These are phyloP conservation scores for Lacerta agilis DNA, from an alignment of 2,797 vertebrate species.

Conservation along the genomic window DNA sequence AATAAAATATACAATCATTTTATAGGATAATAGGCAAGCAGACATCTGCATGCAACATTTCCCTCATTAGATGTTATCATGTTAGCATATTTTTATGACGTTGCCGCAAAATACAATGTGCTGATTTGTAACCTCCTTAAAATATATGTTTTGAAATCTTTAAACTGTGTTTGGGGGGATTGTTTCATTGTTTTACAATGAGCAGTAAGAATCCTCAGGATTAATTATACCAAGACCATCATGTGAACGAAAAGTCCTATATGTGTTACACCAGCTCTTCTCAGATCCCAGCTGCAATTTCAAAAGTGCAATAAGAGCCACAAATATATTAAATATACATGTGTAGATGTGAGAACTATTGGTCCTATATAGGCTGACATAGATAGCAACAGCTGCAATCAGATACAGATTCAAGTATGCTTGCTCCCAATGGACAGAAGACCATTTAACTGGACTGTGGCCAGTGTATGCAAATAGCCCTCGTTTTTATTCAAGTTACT, in stretches of 20 bases:
- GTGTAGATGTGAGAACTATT: not conserved
- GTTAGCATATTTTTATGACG: conserved; percentile 71
- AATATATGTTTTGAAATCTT: conserved; percentile 63
- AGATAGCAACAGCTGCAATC: not conserved
- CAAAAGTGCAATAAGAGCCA: not conserved
- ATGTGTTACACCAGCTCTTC: not conserved
- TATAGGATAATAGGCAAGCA: conserved; percentile 71
- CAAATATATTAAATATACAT: not conserved
- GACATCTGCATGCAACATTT: conserved; percentile 72
- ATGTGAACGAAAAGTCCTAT: rapidly evolving
- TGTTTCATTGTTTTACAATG: conserved; percentile 34
- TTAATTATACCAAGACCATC: not conserved
- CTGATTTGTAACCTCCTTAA: conserved; percentile 65
- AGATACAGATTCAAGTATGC: not conserved
- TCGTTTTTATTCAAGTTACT: not conserved
- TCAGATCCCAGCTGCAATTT: not conserved
- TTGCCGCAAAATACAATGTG: conserved; percentile 68
- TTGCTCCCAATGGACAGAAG: not conserved
- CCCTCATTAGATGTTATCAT: conserved; percentile 69
- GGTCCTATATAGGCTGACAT: not conserved
- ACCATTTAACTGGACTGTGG: not conserved
- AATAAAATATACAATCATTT: conserved; percentile 73
- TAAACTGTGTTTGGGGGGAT: conserved; percentile 46
- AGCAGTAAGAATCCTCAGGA: not conserved
- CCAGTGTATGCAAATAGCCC: not conserved